Percentiles rank a stretch among this genome's conserved stretches.
phyloP scores from a whole-genome alignment of 2,888 invertebrate species.

The Brachyptera risi region DNA sequence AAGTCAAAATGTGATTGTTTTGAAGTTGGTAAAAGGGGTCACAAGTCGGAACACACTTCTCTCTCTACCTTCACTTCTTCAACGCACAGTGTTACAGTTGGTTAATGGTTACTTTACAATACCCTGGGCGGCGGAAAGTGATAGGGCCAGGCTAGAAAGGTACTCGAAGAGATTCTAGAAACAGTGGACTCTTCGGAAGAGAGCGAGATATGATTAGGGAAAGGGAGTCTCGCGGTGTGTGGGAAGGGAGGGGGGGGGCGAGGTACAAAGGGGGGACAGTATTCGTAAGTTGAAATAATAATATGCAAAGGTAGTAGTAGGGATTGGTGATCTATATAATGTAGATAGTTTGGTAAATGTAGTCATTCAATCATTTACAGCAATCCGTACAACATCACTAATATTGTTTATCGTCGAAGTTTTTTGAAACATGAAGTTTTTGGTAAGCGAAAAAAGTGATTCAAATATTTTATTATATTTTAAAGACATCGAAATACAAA shows the following conservation, averaged over 20 bases:
- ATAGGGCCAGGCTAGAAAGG: not conserved
- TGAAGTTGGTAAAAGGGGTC: conserved; percentile 1
- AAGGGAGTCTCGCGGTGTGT: too few species aligned
- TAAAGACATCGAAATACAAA: too few species aligned
- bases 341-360: conserved; percentile 3
- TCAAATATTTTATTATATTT: too few species aligned
- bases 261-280: not conserved
- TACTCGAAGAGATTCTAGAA: not conserved
- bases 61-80: not conserved
- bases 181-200: not conserved
- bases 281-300: not conserved
- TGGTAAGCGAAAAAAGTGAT: not conserved
- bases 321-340: conserved; percentile 11
- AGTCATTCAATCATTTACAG: not conserved
- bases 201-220: too few species aligned
- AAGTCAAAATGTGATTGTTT: too few species aligned
- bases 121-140: not conserved
- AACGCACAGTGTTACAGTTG: not conserved
- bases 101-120: not conserved
- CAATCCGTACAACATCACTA: not conserved
- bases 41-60: too few species aligned
- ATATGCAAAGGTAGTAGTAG: not conserved
- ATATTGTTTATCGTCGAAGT: too few species aligned
- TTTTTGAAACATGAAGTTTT: conserved; percentile 1
- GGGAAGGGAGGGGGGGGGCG: too few species aligned